These are phyloP conservation scores for Holacanthus passer DNA, from an alignment of 2,113 vertebrate genomes.

Conservation along the genomic window DNA sequence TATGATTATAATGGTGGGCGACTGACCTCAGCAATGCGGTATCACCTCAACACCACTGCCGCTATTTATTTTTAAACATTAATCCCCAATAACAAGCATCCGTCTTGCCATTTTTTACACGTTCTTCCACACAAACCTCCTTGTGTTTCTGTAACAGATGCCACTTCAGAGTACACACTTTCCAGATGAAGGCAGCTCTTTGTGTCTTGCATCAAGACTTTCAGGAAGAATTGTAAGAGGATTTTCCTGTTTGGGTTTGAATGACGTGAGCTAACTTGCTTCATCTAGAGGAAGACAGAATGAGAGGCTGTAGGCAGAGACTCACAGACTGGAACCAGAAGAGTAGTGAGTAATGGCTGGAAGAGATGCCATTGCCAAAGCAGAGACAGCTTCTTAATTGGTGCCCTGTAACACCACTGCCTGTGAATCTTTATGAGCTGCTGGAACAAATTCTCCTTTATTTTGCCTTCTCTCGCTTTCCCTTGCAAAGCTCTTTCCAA, in stretches of 20 bases:
- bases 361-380: slow-evolving; percentile 50
- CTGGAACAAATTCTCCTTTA: slow-evolving; percentile 55
- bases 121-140: slow-evolving; percentile 4
- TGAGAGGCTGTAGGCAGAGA: slow-evolving; percentile 52
- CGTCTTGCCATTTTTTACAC: neutral
- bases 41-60: neutral
- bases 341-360: slow-evolving; percentile 62
- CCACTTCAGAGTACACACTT: neutral
- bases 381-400: slow-evolving; percentile 75
- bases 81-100: neutral
- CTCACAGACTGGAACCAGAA: slow-evolving; percentile 64
- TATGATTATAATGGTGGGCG: slow-evolving; percentile 33
- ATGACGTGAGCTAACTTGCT: slow-evolving; percentile 38
- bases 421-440: slow-evolving; percentile 62
- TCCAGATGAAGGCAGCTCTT: slow-evolving; percentile 24
- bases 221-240: slow-evolving; percentile 36
- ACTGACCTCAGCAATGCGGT: slow-evolving; percentile 22
- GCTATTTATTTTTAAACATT: slow-evolving; percentile 8
- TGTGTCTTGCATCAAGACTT: slow-evolving; percentile 15
- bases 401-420: slow-evolving; percentile 62
- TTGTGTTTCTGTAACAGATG: neutral
- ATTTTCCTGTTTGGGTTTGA: slow-evolving; percentile 51
- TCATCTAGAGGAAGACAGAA: slow-evolving; percentile 42
- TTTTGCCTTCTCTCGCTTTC: slow-evolving; percentile 4
- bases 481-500: slow-evolving; percentile 24